Evolutionary conservation across 37 sponge, comb jelly and placozoan genomes (phyloP).

Genomic region (Spongilla lacustris): DNA sequence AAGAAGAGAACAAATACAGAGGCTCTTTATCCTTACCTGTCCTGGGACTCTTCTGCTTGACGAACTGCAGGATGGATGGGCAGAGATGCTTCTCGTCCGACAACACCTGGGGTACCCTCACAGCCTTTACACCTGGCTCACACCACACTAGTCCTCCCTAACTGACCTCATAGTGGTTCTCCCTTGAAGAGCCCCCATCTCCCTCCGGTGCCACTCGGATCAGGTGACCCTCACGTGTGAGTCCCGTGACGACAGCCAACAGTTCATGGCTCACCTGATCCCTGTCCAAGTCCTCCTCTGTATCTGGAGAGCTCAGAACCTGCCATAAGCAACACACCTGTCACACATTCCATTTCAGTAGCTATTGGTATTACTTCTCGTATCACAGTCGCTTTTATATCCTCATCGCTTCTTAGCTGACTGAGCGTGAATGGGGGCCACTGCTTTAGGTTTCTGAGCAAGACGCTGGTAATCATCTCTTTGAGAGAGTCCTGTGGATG

Average conservation of each 20-base stretch:
- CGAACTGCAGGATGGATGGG: conserved; percentile 32
- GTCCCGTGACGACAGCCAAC: not conserved
- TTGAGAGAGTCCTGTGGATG: not conserved
- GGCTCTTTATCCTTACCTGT: not conserved
- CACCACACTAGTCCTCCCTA: not conserved
- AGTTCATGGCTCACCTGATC: not conserved
- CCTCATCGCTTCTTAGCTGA: not conserved
- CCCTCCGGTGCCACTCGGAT: not conserved
- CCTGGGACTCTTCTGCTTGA: conserved; percentile 21
- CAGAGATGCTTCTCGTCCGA: conserved; percentile 35
- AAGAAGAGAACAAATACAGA: no score
- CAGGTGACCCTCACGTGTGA: not conserved
- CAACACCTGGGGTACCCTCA: conserved; percentile 15
- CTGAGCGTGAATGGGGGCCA: not conserved
- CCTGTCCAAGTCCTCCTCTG: not conserved
- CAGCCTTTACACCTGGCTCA: not conserved
- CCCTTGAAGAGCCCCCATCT: not conserved
- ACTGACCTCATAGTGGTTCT: not conserved
- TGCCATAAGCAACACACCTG: no score
- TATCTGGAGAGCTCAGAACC: not conserved
- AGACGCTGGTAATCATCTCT: not conserved
- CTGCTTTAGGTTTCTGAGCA: not conserved
- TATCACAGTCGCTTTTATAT: not conserved
- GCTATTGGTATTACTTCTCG: not conserved
- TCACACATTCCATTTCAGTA: not conserved